A percentile compares a stretch with the other conserved stretches of the same genome.
These are phyloP conservation scores for Poecilia latipinna DNA, from an alignment of 2,113 vertebrate species.

Conservation along the genomic window DNA sequence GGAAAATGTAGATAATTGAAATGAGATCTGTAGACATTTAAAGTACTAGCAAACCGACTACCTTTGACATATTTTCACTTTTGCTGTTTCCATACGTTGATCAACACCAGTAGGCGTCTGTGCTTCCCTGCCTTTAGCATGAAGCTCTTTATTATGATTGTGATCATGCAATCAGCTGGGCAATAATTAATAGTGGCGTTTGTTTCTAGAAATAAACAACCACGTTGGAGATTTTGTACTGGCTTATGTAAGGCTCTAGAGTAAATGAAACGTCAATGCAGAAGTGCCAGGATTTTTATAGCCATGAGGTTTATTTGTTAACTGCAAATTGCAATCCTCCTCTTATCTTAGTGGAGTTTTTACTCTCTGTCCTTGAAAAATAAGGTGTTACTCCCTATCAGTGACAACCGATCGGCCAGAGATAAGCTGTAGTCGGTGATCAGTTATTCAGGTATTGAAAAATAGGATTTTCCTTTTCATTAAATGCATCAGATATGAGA, in stretches of 20 bases:
- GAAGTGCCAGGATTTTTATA: neutral
- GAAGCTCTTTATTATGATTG: neutral
- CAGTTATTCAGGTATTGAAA: neutral
- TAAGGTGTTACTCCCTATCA: neutral
- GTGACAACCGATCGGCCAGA: neutral
- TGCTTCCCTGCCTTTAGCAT: neutral
- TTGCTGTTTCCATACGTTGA: neutral
- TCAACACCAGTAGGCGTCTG: neutral
- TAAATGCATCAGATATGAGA: neutral
- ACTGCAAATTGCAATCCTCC: neutral
- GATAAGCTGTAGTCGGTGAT: neutral
- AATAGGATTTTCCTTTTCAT: neutral
- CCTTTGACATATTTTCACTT: too few species aligned
- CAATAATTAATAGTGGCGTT: neutral
- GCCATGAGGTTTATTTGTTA: neutral
- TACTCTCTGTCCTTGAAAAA: neutral
- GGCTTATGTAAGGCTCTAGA: neutral
- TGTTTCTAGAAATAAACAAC: neutral
- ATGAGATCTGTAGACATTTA: constrained; percentile 5
- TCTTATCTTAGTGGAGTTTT: neutral
- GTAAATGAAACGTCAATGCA: neutral
- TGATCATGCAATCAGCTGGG: neutral
- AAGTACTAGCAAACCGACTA: too few species aligned
- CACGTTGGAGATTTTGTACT: neutral
- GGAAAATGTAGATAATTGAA: neutral